Evolutionary conservation across 2,113 vertebrate species (phyloP).

Genomic region (cattle (Bos taurus)): DNA sequence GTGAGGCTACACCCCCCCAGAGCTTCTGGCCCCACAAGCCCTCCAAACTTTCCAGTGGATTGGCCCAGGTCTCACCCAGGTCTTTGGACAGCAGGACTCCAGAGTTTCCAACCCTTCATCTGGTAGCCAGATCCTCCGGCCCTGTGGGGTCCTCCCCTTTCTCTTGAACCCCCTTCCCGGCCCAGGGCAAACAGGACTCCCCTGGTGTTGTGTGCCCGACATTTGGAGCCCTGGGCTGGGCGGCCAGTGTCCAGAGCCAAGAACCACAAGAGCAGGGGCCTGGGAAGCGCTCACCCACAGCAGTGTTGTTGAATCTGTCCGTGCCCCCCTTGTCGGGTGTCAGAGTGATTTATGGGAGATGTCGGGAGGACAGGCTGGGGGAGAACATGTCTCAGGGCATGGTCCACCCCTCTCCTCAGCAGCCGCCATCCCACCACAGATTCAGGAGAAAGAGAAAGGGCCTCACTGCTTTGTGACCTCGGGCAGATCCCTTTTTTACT

Average conservation of each 20-base stretch:
- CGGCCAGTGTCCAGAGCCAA: constrained; percentile 31
- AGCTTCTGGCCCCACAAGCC: not conserved
- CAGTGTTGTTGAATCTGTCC: constrained; percentile 5
- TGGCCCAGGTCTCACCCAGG: not conserved
- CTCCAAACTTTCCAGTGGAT: accelerated
- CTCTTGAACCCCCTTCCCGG: not conserved
- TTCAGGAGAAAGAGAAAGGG: not conserved
- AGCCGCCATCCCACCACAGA: not conserved
- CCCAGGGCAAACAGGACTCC: not conserved
- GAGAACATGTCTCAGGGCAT: not conserved
- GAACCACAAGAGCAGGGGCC: constrained; percentile 33
- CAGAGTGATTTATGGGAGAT: constrained; percentile 67
- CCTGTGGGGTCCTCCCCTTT: not conserved
- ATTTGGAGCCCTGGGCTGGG: constrained; percentile 10
- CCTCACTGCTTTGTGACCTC: not conserved
- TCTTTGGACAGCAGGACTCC: not conserved
- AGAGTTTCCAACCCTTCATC: not conserved
- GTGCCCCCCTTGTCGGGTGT: not conserved
- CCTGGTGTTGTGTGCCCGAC: not conserved
- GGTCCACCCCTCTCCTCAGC: not conserved
- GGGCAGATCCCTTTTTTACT: not conserved
- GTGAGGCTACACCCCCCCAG: not conserved
- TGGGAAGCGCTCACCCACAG: constrained; percentile 21
- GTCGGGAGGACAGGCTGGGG: constrained; percentile 12
- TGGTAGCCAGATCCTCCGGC: constrained; percentile 34